phyloP scores from a whole-genome alignment of 2,888 invertebrate species.

The Nymphalis urticae region DNA sequence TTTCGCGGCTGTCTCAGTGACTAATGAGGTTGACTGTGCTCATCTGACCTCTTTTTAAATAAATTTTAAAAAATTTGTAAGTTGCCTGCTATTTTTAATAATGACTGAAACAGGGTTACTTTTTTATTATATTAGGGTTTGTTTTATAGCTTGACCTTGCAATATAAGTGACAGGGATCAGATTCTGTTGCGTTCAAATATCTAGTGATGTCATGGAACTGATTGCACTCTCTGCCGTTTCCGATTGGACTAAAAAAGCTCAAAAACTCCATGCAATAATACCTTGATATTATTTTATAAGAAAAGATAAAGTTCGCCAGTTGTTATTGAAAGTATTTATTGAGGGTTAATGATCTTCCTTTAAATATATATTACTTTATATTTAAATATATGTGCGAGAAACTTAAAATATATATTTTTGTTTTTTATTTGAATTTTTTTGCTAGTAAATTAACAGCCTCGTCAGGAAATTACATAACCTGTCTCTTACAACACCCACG shows the following conservation, averaged over 20 bases:
- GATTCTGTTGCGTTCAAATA: slow-evolving; percentile 33
- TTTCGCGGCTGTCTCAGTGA: slow-evolving; percentile 39
- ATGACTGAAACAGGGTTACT: neutral
- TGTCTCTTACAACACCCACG: slow-evolving; percentile 23
- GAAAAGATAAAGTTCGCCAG: too few relatives aligned
- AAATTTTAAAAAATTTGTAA: slow-evolving; percentile 26
- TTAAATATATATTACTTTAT: too few relatives aligned
- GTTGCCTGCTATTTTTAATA: slow-evolving; percentile 24
- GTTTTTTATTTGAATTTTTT: slow-evolving; percentile 18
- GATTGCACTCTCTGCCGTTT: slow-evolving; percentile 18
- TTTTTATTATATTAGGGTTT: slow-evolving; percentile 8
- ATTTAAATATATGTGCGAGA: too few relatives aligned
- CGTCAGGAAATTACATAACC: slow-evolving; percentile 33
- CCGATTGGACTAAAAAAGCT: slow-evolving; percentile 12
- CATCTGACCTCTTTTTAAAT: slow-evolving; percentile 31
- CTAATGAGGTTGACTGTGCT: slow-evolving; percentile 48
- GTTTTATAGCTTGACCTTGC: slow-evolving; percentile 40
- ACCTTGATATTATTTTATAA: too few relatives aligned
- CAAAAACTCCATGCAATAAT: neutral
- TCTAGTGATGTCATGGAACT: slow-evolving; percentile 37
- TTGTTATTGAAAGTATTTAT: too few relatives aligned
- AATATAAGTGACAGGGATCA: slow-evolving; percentile 42
- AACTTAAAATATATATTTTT: neutral
- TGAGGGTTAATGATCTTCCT: too few relatives aligned
- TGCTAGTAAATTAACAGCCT: slow-evolving; percentile 24